A percentile compares a stretch with the other conserved stretches of the same genome.
Conservation (phyloP, 2,797 vertebrate genomes). For the Helicolenus hilgendorfi region DNA sequence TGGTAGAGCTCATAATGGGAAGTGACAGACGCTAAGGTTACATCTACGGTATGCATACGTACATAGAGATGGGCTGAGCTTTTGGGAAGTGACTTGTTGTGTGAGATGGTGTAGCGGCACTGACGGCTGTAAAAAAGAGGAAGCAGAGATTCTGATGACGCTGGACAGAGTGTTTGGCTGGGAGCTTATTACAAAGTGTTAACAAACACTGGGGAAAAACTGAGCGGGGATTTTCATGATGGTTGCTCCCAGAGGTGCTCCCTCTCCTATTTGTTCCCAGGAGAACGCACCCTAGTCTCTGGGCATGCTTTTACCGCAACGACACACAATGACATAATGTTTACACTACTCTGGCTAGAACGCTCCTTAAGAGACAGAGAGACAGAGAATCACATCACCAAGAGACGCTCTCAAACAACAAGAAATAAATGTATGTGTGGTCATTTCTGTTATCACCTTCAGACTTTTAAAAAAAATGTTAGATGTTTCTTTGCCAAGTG, state of each 20-base stretch:
- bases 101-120: conserved; percentile 25
- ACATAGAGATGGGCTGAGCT: not conserved
- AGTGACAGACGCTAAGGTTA: not conserved
- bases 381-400: conserved; percentile 32
- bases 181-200: not conserved
- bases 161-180: not conserved
- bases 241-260: conserved; percentile 7
- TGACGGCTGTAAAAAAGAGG: conserved; percentile 49
- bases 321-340: conserved; percentile 47
- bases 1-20: conserved; percentile 17
- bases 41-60: not conserved
- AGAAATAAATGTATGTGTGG: not conserved
- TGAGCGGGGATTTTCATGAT: conserved; percentile 22
- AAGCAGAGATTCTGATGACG: conserved; percentile 58
- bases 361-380: not conserved
- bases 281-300: conserved; percentile 10
- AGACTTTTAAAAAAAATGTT: not conserved
- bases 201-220: not conserved
- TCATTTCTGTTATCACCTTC: not conserved
- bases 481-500: not conserved
- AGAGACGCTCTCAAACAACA: conserved; percentile 13
- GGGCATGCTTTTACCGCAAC: not conserved
- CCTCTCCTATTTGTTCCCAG: not conserved
- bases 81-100: conserved; percentile 70
- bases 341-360: conserved; percentile 28